phyloP scores from a whole-genome alignment of 2,797 vertebrate species.

The Rhynchonycteris naso region DNA sequence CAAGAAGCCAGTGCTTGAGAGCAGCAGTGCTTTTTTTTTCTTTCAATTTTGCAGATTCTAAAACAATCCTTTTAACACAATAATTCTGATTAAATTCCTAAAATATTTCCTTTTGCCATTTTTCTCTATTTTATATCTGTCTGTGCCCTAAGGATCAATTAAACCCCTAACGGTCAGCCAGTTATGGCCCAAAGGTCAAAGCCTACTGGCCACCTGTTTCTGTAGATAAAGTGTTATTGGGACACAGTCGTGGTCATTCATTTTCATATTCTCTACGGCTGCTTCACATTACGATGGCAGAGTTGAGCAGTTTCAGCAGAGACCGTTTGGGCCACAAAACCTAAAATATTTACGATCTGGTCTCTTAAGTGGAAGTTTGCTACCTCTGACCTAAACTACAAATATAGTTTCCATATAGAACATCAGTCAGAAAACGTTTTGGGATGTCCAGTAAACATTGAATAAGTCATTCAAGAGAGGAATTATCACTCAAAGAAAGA shows the following conservation, averaged over 20 bases:
- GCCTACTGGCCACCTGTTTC: not conserved
- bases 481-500: not conserved
- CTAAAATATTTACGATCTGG: not conserved
- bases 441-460: constrained; percentile 5
- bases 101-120: not conserved
- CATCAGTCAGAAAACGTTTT: not conserved
- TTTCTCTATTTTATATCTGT: not conserved
- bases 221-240: constrained; percentile 21
- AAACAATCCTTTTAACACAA: not conserved
- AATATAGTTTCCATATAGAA: constrained; percentile 9
- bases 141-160: not conserved
- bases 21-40: not conserved
- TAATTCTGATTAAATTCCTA: not conserved
- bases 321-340: not conserved
- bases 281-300: not conserved
- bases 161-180: not conserved
- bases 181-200: not conserved
- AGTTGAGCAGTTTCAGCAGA: not conserved
- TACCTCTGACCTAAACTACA: not conserved
- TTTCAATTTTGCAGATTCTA: not conserved
- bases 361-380: constrained; percentile 14
- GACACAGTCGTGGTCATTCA: not conserved
- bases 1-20: not conserved
- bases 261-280: not conserved
- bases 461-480: not conserved